phyloP scores from a whole-genome alignment of 2,888 invertebrate genomes.

The Eumacrocentrus americanus region DNA sequence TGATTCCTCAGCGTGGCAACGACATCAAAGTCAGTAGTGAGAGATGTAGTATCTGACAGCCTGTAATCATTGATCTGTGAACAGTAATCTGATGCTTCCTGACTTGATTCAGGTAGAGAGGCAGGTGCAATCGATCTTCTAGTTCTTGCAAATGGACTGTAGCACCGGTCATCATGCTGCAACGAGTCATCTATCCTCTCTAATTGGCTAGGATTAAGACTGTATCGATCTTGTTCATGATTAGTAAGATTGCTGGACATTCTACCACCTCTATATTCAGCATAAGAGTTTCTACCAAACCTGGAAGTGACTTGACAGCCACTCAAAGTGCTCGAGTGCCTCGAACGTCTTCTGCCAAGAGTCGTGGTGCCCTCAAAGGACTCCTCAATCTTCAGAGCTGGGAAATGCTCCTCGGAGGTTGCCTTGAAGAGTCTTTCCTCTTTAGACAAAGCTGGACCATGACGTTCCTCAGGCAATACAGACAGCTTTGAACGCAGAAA shows the following conservation, averaged over 20 bases:
- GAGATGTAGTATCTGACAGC: slow-evolving; percentile 38
- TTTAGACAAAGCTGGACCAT: slow-evolving; percentile 44
- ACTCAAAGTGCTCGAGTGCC: slow-evolving; percentile 35
- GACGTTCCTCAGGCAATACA: slow-evolving; percentile 77
- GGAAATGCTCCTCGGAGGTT: slow-evolving; percentile 69
- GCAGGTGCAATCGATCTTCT: slow-evolving; percentile 13
- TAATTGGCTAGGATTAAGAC: slow-evolving; percentile 44
- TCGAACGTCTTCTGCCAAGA: slow-evolving; percentile 51
- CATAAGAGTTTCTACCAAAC: slow-evolving; percentile 49
- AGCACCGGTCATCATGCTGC: slow-evolving; percentile 43
- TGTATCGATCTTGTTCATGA: slow-evolving; percentile 45
- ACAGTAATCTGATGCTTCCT: slow-evolving; percentile 37
- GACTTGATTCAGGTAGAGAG: slow-evolving; percentile 23
- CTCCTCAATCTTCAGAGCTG: slow-evolving; percentile 52
- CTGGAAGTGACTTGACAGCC: slow-evolving; percentile 32
- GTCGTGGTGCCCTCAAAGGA: slow-evolving; percentile 56
- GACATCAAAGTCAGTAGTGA: slow-evolving; percentile 45
- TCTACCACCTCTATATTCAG: slow-evolving; percentile 41
- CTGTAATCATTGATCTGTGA: slow-evolving; percentile 38
- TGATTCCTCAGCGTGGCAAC: slow-evolving; percentile 45
- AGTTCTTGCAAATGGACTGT: slow-evolving; percentile 35
- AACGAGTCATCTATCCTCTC: slow-evolving; percentile 49
- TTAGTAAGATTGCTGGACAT: slow-evolving; percentile 34
- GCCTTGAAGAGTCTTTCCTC: slow-evolving; percentile 66
- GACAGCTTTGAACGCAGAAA: slow-evolving; percentile 78